These are phyloP conservation scores for Bombus affinis DNA, from an alignment of 1,140 invertebrate genomes.

Conservation along the genomic window DNA sequence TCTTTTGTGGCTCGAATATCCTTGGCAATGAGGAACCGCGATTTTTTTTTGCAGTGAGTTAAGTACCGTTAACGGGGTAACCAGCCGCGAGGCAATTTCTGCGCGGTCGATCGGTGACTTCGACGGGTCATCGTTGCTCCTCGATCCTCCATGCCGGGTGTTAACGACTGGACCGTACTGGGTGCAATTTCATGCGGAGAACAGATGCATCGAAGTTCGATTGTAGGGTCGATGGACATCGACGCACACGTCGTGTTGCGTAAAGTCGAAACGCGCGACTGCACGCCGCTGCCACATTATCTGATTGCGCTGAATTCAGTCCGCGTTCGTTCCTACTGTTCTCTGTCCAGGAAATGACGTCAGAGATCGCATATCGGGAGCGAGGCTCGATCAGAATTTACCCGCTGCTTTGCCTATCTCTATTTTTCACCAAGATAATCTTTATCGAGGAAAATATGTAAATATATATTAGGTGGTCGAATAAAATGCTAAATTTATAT, in stretches of 20 bases:
- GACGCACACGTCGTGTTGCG: conserved; percentile 20
- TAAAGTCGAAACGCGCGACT: conserved; percentile 51
- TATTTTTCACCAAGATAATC: neutral
- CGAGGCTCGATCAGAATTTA: conserved; percentile 45
- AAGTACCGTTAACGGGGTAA: conserved; percentile 1
- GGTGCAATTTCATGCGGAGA: neutral
- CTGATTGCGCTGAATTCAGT: conserved; percentile 68
- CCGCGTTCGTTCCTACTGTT: conserved; percentile 54
- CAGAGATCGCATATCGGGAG: conserved; percentile 35
- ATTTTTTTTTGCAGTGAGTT: neutral
- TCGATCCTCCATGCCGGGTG: neutral
- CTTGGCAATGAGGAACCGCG: neutral
- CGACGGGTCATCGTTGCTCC: neutral
- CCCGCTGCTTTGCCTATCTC: neutral
- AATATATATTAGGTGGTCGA: too few species aligned
- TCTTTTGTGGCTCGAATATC: neutral
- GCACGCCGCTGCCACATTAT: conserved; percentile 54
- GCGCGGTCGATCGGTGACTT: neutral
- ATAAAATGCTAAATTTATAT: too few species aligned
- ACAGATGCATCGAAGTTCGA: conserved; percentile 29
- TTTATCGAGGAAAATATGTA: neutral
- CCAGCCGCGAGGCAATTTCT: conserved; percentile 9
- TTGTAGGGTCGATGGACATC: conserved; percentile 8
- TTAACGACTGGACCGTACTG: neutral
- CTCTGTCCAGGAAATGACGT: conserved; percentile 65